phyloP scores from a whole-genome alignment of 2,113 vertebrate genomes.

The Pardalotus punctatus region DNA sequence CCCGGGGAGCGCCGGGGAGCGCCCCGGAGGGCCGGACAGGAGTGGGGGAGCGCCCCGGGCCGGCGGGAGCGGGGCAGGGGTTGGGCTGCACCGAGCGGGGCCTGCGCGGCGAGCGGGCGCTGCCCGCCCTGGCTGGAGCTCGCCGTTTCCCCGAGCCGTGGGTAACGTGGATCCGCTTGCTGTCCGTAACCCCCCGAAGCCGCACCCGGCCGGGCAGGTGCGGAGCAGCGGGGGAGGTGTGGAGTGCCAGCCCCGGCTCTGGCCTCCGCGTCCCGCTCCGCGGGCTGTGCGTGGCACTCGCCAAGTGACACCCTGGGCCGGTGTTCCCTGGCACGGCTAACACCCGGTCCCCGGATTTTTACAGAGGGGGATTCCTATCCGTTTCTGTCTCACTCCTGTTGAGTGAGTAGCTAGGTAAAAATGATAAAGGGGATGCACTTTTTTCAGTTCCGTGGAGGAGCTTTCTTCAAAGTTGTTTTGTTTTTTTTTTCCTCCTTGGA shows the following conservation, averaged over 20 bases:
- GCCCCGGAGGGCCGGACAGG: background rate
- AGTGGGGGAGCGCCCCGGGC: background rate
- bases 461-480: background rate
- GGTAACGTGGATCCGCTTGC: fast-evolving
- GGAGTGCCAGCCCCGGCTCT: fast-evolving
- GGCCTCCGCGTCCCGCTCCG: no score
- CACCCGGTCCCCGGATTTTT: fast-evolving
- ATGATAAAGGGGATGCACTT: fast-evolving
- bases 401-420: fast-evolving
- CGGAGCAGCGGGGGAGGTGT: fast-evolving
- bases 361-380: fast-evolving
- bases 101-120: background rate
- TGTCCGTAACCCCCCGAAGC: fast-evolving
- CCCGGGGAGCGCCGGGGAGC: no score
- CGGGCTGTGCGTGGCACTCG: fast-evolving
- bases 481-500: background rate
- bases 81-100: background rate
- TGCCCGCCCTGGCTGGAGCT: background rate
- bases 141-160: fast-evolving
- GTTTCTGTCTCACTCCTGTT: background rate
- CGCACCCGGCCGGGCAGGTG: fast-evolving
- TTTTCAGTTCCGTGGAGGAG: no score
- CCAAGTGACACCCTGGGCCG: fast-evolving
- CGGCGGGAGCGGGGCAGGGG: background rate
- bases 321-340: fast-evolving